These are phyloP conservation scores for Drosophila paranaensis DNA, from an alignment of 2,888 invertebrate species.

Conservation along the genomic window DNA sequence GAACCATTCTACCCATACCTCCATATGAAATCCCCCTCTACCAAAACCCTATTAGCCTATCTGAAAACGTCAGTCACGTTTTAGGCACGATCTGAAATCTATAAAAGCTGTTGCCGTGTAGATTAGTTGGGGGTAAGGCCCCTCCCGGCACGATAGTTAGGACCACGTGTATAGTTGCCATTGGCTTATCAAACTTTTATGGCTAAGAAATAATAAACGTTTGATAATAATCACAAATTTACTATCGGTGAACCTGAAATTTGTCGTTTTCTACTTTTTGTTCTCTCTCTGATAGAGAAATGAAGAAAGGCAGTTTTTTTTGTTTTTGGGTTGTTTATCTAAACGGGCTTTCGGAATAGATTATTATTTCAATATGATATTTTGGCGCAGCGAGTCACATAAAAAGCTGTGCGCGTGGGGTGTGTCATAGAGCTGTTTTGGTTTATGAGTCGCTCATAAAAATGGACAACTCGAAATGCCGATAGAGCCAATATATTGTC, in stretches of 20 bases:
- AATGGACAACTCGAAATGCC: constrained; percentile 15
- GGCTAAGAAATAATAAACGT: constrained; percentile 59
- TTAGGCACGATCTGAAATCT: constrained; percentile 19
- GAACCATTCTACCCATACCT: too few relatives aligned
- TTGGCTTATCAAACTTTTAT: constrained; percentile 33
- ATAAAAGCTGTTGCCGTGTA: constrained; percentile 4
- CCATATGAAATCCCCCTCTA: not conserved
- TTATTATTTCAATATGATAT: constrained; percentile 54
- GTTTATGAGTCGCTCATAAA: constrained; percentile 53
- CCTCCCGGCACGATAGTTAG: not conserved
- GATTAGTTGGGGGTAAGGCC: not conserved
- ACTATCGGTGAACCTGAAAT: constrained; percentile 47
- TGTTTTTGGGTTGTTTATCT: constrained; percentile 45
- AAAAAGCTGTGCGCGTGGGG: constrained; percentile 15
- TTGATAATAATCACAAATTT: constrained; percentile 56
- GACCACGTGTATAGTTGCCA: constrained; percentile 23
- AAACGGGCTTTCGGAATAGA: constrained; percentile 32
- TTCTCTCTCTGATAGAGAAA: constrained; percentile 24
- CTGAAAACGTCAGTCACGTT: constrained; percentile 31
- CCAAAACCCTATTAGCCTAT: not conserved
- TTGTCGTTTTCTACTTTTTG: constrained; percentile 10
- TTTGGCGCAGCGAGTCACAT: constrained; percentile 5
- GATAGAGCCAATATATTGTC: constrained; percentile 19
- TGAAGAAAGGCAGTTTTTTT: constrained; percentile 19
- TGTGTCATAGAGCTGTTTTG: constrained; percentile 47